Base-by-base conservation (phyloP, 2,888 invertebrate genomes). In the Alsophila aescularia region DNA sequence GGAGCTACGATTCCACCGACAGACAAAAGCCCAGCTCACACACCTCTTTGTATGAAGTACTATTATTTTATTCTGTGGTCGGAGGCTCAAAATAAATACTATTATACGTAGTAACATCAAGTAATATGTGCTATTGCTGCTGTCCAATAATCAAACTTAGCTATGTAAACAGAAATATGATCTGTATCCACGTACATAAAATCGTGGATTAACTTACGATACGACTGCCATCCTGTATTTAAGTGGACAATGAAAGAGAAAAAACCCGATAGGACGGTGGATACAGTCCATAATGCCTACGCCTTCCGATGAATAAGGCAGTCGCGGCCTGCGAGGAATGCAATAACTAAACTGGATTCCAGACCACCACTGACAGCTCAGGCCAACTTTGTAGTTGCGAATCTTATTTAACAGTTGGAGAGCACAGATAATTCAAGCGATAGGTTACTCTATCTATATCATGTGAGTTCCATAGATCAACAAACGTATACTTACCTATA, bases 321-420 rank as follows among this genome's bases (percentile, higher is more conserved):
- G 21, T 52, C 48, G 45, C 61, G 54, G 57, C 52, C 59, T 56
- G 47, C 53, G 42, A 49, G 61, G 66, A 67, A 69, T 62, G 72
- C 68, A 66, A 67, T 69, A 64, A 64, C 72, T 62, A 64, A 72
- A 72, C 73, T 70, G 70, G 71, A 72, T 73, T 74, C 69, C 68
- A 52, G 44, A 43, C 48, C 52, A 48, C 27, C 50, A 43, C 52
- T 51, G 58, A 61, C 56, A 57, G 52, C 34, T 48, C 41, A 44
- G 41, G 32, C 50, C 34, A 50, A 57, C 42, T 48, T 35, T 48
- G 50, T 50, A 45, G 27, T 37, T 37, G 43, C n/a, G 27, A 36
- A 44, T 40, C 42, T 45, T 32, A 41, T 27, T 29, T 31, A 31
- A 32, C 8, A 24, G 24, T 24, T 8, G 24, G 24, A 29, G 29